Evolutionary conservation across 2,113 vertebrate species (phyloP).

Genomic region (Entomyzon cyanotis): DNA sequence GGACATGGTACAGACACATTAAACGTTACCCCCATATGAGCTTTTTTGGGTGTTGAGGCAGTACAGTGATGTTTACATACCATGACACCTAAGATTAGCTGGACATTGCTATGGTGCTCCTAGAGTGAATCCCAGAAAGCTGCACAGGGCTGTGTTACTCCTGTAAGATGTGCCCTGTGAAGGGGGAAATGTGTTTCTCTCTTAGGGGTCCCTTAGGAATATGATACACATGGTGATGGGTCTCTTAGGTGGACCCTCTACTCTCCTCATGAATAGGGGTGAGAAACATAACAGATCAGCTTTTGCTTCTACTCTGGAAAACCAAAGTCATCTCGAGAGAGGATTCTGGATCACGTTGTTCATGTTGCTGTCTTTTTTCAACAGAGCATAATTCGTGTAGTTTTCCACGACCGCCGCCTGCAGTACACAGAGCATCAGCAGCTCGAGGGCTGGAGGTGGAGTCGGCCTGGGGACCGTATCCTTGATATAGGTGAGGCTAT

Average conservation of each 20-base stretch:
- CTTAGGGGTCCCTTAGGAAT: not conserved
- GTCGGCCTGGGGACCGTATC: constrained; percentile 91
- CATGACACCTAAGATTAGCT: not conserved
- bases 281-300: constrained; percentile 3
- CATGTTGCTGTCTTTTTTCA: constrained; percentile 14
- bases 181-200: not conserved
- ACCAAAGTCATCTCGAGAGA: not conserved
- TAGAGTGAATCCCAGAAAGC: not conserved
- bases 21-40: not conserved
- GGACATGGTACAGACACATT: not conserved
- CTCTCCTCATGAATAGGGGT: not conserved
- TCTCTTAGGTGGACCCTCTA: constrained; percentile 2
- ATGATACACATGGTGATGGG: not conserved
- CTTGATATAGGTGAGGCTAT: constrained; percentile 87
- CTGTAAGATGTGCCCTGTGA: not conserved
- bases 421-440: constrained; percentile 95
- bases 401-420: constrained; percentile 92
- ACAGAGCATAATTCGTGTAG: constrained; percentile 91
- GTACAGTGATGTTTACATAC: not conserved
- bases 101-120: not conserved
- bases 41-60: not conserved
- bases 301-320: constrained; percentile 26
- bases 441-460: constrained; percentile 95
- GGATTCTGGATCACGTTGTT: not conserved
- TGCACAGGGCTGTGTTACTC: not conserved